Evolutionary conservation across 2,888 invertebrate genomes (phyloP), one percentile per base, ranked within the genome.

Genomic region (Caenorhabditis japonica): DNA sequence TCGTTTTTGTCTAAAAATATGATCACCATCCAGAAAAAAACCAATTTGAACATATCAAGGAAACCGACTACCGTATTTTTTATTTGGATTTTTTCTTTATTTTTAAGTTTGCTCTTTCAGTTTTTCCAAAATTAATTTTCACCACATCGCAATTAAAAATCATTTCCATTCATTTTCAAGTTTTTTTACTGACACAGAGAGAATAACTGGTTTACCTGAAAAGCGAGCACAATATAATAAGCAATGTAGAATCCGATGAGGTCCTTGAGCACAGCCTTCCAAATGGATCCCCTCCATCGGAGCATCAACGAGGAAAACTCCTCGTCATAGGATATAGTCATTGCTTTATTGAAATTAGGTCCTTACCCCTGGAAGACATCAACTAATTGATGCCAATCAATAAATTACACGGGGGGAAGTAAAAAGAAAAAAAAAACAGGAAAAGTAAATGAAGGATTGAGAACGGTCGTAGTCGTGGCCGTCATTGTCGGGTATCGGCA

Each of bases 181-280:
- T n/a, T n/a, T n/a, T n/a, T n/a, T n/a, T n/a, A n/a, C n/a, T n/a
- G n/a, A n/a, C n/a, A n/a, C n/a, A n/a, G n/a, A n/a, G n/a, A n/a
- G n/a, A n/a, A n/a, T n/a, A n/a, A n/a, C 4, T 49, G 19, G 25
- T 15, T 13, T 7, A 84, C 86, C 77, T 86, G 86, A 44, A 82
- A 76, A 47, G 83, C 82, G 17, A 86, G 75, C 43, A 86, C 85
- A 33, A 86, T 75, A 71, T 87, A 86, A 68, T 86, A 86, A 23
- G 82, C 82, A 30, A 82, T 77, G 61, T 86, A 86, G 74, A 87
- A 86, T n/a, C 79, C 81, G 55, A 86, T 87, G 46, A 86, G 79
- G 64, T 86, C 86, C 62, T 85, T 85, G 10, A 86, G 73, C 25
- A 86, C 86, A 27, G 86, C 86, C 41, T 86, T 86, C 86, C 86